A percentile compares a stretch with the other conserved stretches of the same genome.
These are phyloP conservation scores for Hemiprocne comata DNA, from an alignment of 2,113 vertebrate species.

Conservation along the genomic window DNA sequence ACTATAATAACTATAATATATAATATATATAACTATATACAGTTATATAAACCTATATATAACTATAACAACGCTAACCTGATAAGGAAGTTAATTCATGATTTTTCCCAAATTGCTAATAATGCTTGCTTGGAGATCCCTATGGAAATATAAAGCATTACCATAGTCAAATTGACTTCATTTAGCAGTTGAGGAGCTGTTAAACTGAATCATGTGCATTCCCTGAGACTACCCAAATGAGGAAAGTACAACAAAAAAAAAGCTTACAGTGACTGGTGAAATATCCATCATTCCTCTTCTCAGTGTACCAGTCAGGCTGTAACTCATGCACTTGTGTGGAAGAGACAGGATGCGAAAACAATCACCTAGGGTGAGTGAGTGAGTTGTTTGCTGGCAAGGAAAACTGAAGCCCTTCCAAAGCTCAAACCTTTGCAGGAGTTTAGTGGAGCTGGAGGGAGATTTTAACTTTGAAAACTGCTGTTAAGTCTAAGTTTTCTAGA, in stretches of 20 bases:
- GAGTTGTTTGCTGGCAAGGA: neutral
- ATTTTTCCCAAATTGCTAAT: neutral
- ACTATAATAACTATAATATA: too few species aligned
- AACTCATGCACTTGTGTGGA: neutral
- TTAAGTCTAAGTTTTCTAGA: neutral
- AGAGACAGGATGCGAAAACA: neutral
- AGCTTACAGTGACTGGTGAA: neutral
- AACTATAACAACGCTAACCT: neutral
- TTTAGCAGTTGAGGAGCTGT: constrained; percentile 31
- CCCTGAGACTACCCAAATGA: neutral
- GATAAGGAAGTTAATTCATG: neutral
- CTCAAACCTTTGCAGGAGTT: neutral
- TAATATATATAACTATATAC: too few species aligned
- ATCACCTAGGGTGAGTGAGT: neutral
- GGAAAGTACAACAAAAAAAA: neutral
- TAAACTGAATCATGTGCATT: constrained; percentile 8
- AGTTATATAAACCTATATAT: too few species aligned
- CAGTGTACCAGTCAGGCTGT: neutral
- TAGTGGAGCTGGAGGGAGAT: neutral
- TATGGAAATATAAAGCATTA: neutral
- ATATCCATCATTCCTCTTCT: neutral
- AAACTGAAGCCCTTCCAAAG: neutral
- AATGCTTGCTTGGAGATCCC: neutral
- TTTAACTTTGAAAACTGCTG: constrained; percentile 4
- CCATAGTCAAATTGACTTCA: constrained; percentile 7